Base-by-base conservation (phyloP, 2,113 vertebrate species). In the Conger conger region DNA sequence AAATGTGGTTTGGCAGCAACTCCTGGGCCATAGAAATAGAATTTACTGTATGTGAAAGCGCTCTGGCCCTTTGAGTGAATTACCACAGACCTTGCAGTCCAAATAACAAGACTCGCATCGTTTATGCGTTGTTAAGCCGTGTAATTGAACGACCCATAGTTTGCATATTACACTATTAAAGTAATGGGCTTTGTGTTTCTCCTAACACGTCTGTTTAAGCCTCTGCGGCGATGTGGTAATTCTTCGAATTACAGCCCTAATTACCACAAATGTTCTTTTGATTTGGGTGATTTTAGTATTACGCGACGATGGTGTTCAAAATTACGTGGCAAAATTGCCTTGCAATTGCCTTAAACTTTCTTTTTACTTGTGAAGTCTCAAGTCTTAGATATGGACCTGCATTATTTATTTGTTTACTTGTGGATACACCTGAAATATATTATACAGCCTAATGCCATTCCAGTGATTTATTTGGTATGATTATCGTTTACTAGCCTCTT, bases 161-260 rank as follows among this genome's bases (percentile, higher is more conserved):
- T 99, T 99, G 98, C 98, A 99, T 99, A 99, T 99, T 97, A 98
- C 96, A 96, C 97, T 96, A 99, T 99, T 99, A 99, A 97, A 98
- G 97, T 99, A 99, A 99, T 99, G 96, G 96, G 97, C 96, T 98
- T 97, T 97, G 96, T 96, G 97, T 97, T 97, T 96, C 96, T 97
- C 96, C 90, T 94, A 96, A 98, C 98, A 99, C 98, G 97, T 97
- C 97, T 96, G 96, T 96, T 98, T 95, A 97, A 97, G 97, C 94
- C 94, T 96, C 94, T 97, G 97, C 96, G 97, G 96, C 96, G 95
- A 95, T 96, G 96, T 96, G 95, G 95, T 94, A 97, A 98, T 97
- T 97, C 96, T 96, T 95, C 96, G 97, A 97, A 99, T 99, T 99
- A 99, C 96, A 95, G 95, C 94, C 93, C 95, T 97, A 99, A 99